Conservation (phyloP, 2,113 vertebrate species). For the Upupa epops region DNA sequence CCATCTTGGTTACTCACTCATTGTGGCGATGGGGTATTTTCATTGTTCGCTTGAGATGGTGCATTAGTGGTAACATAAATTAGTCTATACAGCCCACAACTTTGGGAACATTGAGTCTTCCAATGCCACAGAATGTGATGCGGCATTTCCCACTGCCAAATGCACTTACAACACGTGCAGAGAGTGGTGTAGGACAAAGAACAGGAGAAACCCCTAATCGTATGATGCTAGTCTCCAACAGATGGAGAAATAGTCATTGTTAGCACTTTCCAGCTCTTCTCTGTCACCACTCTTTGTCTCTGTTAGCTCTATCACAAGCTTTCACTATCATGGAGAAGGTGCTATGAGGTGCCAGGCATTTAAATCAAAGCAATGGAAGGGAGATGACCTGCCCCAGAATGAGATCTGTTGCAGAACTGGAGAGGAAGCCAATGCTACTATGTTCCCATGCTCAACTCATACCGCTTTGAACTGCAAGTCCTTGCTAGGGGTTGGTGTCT, state of each 20-base stretch:
- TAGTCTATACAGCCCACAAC: background rate
- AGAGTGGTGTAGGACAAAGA: background rate
- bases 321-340: background rate
- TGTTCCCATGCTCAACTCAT: background rate
- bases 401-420: background rate
- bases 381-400: background rate
- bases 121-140: background rate
- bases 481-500: background rate
- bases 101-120: rapidly evolving
- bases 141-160: background rate
- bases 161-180: rapidly evolving
- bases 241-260: background rate
- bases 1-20: background rate
- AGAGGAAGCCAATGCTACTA: background rate
- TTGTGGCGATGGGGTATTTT: background rate
- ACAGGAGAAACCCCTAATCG: too few relatives aligned
- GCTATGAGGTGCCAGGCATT: background rate
- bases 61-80: background rate
- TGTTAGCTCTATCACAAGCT: background rate
- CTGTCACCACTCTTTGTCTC: background rate
- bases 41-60: background rate
- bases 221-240: background rate
- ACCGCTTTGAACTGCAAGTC: background rate
- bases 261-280: background rate
- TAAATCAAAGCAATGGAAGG: background rate